Percentiles rank a stretch among this genome's conserved stretches.
phyloP scores from a whole-genome alignment of 1,140 invertebrate species.

The Brachionus sp. region DNA sequence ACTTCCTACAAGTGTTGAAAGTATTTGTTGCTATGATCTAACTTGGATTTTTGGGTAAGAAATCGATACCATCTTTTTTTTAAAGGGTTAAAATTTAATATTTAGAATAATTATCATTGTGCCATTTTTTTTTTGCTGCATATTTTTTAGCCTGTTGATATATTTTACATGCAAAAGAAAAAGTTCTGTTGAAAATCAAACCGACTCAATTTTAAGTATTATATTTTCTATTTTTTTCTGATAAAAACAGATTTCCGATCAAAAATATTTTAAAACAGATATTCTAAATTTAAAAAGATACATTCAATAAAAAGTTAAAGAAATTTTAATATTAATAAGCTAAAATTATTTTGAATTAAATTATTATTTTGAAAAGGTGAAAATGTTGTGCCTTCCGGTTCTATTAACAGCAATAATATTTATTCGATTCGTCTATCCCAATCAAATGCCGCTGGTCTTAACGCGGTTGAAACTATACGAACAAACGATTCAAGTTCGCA shows the following conservation, averaged over 20 bases:
- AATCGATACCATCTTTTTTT: neutral
- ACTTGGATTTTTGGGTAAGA: conserved; percentile 16
- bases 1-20: neutral
- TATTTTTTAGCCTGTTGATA: neutral
- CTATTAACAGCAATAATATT: neutral
- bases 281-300: no score
- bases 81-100: neutral
- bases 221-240: neutral
- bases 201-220: neutral
- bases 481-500: neutral
- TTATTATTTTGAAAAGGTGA: neutral
- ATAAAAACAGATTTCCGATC: no score
- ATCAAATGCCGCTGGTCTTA: neutral
- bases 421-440: neutral
- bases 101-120: neutral
- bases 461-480: neutral
- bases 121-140: neutral
- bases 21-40: neutral
- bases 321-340: neutral
- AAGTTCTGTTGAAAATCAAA: neutral
- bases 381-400: neutral
- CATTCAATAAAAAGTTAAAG: no score
- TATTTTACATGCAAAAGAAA: conserved; percentile 14
- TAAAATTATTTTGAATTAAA: neutral
- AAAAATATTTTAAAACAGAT: no score